Conservation (phyloP, 2,113 vertebrate species). For the Cettia cetti region DNA sequence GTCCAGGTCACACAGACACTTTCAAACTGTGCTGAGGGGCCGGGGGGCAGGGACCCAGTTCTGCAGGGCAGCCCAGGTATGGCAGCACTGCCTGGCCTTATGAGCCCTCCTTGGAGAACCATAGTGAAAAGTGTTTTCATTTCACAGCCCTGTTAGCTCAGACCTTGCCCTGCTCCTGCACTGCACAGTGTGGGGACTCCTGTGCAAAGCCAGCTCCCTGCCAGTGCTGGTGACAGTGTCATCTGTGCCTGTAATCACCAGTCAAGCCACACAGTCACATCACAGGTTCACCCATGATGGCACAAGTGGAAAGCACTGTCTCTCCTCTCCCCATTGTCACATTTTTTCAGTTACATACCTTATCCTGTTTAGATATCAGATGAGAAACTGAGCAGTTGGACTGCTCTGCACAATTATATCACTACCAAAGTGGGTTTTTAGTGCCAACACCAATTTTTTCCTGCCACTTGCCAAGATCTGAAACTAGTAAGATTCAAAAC, state of each 20-base stretch:
- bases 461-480: neutral
- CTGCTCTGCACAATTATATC: neutral
- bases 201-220: neutral
- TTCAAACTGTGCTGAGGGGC: neutral
- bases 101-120: accelerated
- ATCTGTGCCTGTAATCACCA: neutral
- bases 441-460: neutral
- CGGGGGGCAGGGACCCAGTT: neutral
- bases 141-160: neutral
- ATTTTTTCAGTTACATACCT: neutral
- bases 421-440: neutral
- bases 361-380: neutral
- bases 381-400: neutral
- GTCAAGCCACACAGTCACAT: neutral
- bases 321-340: neutral
- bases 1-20: neutral
- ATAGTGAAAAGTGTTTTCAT: neutral
- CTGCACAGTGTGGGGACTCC: neutral
- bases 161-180: neutral
- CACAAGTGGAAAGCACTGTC: neutral
- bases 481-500: neutral
- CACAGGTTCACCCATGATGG: neutral
- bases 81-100: neutral
- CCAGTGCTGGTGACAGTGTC: neutral
- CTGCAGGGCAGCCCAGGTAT: neutral